These are phyloP conservation scores for Axea sp. DNA, from an alignment of 2,888 invertebrate genomes.

Conservation along the genomic window DNA sequence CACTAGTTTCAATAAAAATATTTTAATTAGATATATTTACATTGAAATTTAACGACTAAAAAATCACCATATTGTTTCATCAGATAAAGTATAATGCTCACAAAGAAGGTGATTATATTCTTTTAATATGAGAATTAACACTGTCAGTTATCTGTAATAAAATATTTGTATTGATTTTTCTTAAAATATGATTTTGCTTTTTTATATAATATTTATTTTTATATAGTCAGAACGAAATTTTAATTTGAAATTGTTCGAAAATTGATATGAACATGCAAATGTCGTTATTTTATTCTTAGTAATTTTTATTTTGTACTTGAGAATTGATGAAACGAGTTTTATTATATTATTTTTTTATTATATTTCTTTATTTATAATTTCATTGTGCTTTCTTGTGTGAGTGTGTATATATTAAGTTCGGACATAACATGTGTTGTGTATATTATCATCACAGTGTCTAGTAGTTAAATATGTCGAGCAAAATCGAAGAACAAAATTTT, in stretches of 20 bases:
- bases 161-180: slow-evolving; percentile 30
- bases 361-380: slow-evolving; percentile 25
- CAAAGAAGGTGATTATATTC: slow-evolving; percentile 1
- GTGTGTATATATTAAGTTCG: slow-evolving; percentile 21
- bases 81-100: no score
- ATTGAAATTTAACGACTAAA: no score
- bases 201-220: slow-evolving; percentile 24
- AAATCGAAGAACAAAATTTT: slow-evolving; percentile 22
- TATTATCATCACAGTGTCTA: slow-evolving; percentile 66
- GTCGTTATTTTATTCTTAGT: slow-evolving; percentile 14
- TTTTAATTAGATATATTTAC: no score
- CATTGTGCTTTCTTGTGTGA: slow-evolving; percentile 32
- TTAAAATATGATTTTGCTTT: slow-evolving; percentile 40
- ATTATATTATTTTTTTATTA: slow-evolving; percentile 2
- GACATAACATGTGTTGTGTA: slow-evolving; percentile 57
- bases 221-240: slow-evolving; percentile 6
- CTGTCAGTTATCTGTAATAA: slow-evolving; percentile 27
- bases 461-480: slow-evolving; percentile 61
- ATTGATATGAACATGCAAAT: slow-evolving; percentile 49
- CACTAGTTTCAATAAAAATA: no score
- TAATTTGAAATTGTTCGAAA: slow-evolving; percentile 25
- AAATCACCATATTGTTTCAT: no score
- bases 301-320: slow-evolving; percentile 41
- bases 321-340: slow-evolving; percentile 43
- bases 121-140: not conserved